Conservation (phyloP, 2,888 invertebrate genomes). For the Cecidostiba fungosa region DNA sequence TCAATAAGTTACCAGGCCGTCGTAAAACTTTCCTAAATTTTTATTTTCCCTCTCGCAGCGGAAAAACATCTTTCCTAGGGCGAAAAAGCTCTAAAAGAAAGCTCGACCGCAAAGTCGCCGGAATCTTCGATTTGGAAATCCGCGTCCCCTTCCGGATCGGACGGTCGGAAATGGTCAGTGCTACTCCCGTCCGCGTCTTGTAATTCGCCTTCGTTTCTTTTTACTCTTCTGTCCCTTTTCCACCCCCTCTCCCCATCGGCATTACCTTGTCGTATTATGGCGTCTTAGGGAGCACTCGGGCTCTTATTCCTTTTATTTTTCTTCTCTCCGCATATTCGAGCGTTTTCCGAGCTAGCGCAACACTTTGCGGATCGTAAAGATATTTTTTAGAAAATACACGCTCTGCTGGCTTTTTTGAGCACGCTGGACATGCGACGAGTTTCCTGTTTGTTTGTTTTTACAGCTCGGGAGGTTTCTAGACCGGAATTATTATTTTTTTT, state of each 20-base stretch:
- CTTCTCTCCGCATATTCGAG: neutral
- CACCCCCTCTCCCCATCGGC: neutral
- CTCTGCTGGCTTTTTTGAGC: neutral
- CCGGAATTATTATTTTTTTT: neutral
- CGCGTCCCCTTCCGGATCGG: constrained; percentile 1
- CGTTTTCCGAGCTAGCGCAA: neutral
- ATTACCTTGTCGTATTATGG: constrained; percentile 49
- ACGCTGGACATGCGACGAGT: neutral
- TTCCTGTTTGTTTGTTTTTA: neutral
- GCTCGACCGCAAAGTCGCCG: constrained; percentile 3
- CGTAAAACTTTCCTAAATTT: constrained; percentile 10
- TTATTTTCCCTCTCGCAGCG: constrained; percentile 1
- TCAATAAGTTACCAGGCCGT: neutral
- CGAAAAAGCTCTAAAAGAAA: neutral
- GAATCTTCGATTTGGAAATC: constrained; percentile 24
- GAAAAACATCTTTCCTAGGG: neutral
- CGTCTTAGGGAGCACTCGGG: constrained; percentile 53
- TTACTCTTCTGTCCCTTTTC: neutral
- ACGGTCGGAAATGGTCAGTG: constrained; percentile 31
- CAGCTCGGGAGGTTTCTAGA: neutral
- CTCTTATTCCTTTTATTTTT: neutral
- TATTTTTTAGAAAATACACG: neutral
- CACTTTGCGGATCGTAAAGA: neutral
- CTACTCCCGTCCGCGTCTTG: neutral
- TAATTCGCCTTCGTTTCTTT: constrained; percentile 28